Evolutionary conservation across 64 coral and sea anemone genomes (phyloP).

Genomic region (Montipora efflorescens): DNA sequence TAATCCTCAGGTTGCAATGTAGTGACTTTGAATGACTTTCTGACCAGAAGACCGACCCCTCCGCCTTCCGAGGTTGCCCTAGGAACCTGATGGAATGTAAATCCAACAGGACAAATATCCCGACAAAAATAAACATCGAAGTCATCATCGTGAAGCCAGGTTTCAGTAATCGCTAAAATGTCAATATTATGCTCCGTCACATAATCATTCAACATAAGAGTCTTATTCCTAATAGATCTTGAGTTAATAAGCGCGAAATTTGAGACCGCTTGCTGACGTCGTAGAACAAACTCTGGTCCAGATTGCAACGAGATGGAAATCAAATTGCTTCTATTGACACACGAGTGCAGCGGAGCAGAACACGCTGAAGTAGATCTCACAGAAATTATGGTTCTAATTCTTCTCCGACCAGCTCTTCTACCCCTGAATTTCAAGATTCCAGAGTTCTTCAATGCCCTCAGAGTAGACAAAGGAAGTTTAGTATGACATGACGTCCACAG

Average conservation of each 20-base stretch:
- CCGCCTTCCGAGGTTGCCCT: background rate
- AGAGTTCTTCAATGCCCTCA: background rate
- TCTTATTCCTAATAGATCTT: too few relatives aligned
- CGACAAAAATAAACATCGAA: conserved; percentile 6
- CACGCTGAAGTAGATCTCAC: background rate
- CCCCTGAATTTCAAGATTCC: conserved; percentile 23
- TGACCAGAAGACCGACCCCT: background rate
- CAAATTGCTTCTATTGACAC: background rate
- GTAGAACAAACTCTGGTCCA: background rate
- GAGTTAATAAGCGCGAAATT: background rate
- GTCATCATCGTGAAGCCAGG: conserved; percentile 10
- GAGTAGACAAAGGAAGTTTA: too few relatives aligned
- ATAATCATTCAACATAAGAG: too few relatives aligned
- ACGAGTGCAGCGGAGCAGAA: background rate
- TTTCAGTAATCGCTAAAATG: conserved; percentile 22
- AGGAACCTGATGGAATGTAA: conserved; percentile 23
- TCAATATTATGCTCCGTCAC: background rate
- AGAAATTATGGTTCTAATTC: conserved; percentile 20
- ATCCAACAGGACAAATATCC: conserved; percentile 19
- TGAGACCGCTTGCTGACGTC: background rate
- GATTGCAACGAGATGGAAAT: background rate
- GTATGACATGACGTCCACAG: too few relatives aligned
- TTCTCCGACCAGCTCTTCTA: conserved; percentile 27
- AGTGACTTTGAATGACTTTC: too few relatives aligned
- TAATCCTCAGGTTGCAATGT: too few relatives aligned